Base-by-base conservation (phyloP, 2,888 invertebrate genomes). In the Hydrotaea diabolus region DNA sequence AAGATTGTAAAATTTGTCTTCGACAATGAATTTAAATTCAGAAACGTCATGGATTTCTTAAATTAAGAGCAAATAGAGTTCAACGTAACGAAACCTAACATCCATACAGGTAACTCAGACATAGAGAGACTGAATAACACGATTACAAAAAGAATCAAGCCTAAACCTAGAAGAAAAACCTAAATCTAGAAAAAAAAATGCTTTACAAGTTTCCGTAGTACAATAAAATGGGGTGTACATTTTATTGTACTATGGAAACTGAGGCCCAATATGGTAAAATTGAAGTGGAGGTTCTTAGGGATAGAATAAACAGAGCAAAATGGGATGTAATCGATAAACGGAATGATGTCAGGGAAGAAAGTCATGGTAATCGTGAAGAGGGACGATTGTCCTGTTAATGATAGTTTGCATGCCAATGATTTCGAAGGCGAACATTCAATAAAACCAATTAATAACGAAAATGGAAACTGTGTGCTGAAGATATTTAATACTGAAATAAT, bases 131-230 rank as follows among this genome's bases (percentile, higher is more conserved):
- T n/a, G n/a, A n/a, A n/a, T n/a, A n/a, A 31, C 9, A 17, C 64
- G 8, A 64, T 64, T 39, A 64, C n/a, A 0, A 39, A 64, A n/a
- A 36, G 19, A 39, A n/a, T 64, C 8, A 8, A 39, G 9, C 3
- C 5, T 39, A 15, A 64, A 26, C 11, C 17, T 55, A 17, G 53
- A 36, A 36, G 26, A 13, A 36, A 53, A 49, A 46, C 77, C 17
- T 9, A 59, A 75, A 17, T 79, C 81, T 9, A 85, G 39, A 79
- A 73, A 79, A 64, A 82, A 84, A 72, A 84, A 64, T 69, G 53
- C 76, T 78, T 19, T 79, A 83, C 39, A 86, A 86, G 77, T n/a
- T 80, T 74, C 23, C 73, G 83, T 57, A 79, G 49, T 19, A 81
- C 79, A 15, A 83, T 77, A 13, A 66, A 83, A 62, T 74, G 43